Conservation (phyloP, 2,113 vertebrate genomes). For the Prietella phreatophila region DNA sequence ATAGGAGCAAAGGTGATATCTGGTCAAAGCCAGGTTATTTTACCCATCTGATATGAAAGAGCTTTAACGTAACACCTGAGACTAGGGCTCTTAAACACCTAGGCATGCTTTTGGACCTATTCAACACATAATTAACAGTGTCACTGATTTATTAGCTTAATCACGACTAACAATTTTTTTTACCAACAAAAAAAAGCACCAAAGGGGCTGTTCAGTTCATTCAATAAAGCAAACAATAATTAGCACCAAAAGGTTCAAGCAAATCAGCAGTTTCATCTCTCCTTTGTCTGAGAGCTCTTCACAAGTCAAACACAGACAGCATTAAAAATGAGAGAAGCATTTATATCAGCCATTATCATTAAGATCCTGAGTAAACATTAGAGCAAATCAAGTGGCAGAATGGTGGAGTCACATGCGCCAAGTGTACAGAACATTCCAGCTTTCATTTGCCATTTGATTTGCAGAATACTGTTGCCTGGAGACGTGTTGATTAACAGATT, state of each 20-base stretch:
- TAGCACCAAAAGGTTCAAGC: not conserved
- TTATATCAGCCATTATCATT: conserved; percentile 29
- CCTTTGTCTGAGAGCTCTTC: conserved; percentile 14
- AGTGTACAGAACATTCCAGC: conserved; percentile 48
- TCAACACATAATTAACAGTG: not conserved
- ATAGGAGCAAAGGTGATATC: not conserved
- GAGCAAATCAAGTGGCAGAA: conserved; percentile 26
- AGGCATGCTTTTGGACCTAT: not conserved
- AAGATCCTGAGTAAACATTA: conserved; percentile 36
- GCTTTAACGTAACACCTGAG: not conserved
- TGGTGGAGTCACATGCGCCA: not conserved
- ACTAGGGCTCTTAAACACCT: not conserved
- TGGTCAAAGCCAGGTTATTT: not conserved
- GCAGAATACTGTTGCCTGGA: conserved; percentile 60
- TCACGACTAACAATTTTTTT: not conserved
- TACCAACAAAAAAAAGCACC: not conserved
- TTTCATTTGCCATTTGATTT: conserved; percentile 57
- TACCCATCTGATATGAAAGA: not conserved
- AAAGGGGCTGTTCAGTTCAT: not conserved
- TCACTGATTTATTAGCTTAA: not conserved
- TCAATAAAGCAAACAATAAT: not conserved
- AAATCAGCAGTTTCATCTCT: not conserved
- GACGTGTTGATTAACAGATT: conserved; percentile 60
- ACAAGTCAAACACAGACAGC: conserved; percentile 9
- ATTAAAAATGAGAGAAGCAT: conserved; percentile 18